These are phyloP conservation scores for Trinectes maculatus DNA, from an alignment of 2,113 vertebrate species.

Conservation along the genomic window DNA sequence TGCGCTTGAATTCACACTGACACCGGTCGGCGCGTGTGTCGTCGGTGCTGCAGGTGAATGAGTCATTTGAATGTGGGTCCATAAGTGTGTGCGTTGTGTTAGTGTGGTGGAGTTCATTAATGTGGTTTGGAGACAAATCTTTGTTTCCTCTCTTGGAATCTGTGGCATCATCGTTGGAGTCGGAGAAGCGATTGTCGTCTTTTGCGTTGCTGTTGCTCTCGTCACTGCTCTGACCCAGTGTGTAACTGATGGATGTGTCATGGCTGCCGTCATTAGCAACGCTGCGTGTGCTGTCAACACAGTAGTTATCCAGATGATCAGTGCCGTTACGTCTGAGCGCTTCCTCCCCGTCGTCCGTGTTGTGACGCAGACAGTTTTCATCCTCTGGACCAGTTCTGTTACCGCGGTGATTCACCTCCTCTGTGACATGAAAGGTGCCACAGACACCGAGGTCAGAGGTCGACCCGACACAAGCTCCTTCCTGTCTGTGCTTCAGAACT, in stretches of 20 bases:
- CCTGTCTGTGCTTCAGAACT: not conserved
- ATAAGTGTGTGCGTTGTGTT: not conserved
- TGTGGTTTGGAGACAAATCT: not conserved
- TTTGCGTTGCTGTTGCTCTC: too few relatives aligned
- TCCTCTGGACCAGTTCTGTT: not conserved
- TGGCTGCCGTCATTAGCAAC: too few relatives aligned
- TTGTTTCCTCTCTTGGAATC: not conserved
- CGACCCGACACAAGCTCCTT: not conserved
- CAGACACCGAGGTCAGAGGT: not conserved
- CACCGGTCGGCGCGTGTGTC: constrained; percentile 3
- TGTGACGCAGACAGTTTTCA: not conserved
- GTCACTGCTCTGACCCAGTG: too few relatives aligned
- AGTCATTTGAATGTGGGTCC: not conserved
- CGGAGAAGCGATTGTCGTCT: too few relatives aligned
- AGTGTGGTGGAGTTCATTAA: not conserved
- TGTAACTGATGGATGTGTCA: too few relatives aligned
- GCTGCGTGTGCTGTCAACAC: too few relatives aligned
- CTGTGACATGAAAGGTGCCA: not conserved
- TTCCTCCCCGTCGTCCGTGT: not conserved
- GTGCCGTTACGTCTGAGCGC: not conserved
- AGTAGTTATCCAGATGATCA: constrained; percentile 8
- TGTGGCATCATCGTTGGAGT: not conserved
- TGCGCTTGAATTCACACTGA: constrained; percentile 1
- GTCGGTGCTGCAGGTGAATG: not conserved
- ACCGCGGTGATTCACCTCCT: not conserved